Percentiles rank a stretch among this genome's conserved stretches.
These are phyloP conservation scores for Chionoecetes opilio DNA, from an alignment of 1,140 invertebrate species.

Conservation along the genomic window DNA sequence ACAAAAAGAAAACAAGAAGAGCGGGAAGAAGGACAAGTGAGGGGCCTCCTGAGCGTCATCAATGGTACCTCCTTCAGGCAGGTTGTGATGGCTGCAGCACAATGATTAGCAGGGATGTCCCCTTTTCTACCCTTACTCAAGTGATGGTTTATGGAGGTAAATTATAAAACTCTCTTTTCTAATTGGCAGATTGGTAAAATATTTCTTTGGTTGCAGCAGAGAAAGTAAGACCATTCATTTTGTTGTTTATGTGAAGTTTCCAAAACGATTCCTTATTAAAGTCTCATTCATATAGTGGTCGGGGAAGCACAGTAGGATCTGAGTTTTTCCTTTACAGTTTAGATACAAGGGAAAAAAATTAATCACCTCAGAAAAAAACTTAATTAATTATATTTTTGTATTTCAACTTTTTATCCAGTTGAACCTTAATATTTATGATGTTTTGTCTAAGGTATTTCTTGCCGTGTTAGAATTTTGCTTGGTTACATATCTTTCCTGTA, in stretches of 20 bases:
- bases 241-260: background rate
- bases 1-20: conserved; percentile 54
- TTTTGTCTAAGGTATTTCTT: background rate
- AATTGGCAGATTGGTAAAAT: too few species aligned
- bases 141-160: background rate
- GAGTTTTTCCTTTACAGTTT: background rate
- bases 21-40: conserved; percentile 59
- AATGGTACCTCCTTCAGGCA: background rate
- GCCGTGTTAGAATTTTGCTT: conserved; percentile 2
- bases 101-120: background rate
- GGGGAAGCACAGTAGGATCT: background rate
- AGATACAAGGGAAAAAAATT: background rate
- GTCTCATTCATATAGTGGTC: background rate
- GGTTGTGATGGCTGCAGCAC: conserved; percentile 34
- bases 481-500: background rate
- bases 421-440: background rate
- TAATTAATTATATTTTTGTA: conserved; percentile 66
- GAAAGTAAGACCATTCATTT: background rate
- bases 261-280: background rate
- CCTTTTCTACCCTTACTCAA: conserved; percentile 15
- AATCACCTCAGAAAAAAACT: background rate
- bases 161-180: too few species aligned
- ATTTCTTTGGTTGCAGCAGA: background rate
- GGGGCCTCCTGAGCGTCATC: background rate
- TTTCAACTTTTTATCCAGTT: conserved; percentile 42